Evolutionary conservation across 1,140 invertebrate genomes (phyloP).

Genomic region (Ephestia elutella): DNA sequence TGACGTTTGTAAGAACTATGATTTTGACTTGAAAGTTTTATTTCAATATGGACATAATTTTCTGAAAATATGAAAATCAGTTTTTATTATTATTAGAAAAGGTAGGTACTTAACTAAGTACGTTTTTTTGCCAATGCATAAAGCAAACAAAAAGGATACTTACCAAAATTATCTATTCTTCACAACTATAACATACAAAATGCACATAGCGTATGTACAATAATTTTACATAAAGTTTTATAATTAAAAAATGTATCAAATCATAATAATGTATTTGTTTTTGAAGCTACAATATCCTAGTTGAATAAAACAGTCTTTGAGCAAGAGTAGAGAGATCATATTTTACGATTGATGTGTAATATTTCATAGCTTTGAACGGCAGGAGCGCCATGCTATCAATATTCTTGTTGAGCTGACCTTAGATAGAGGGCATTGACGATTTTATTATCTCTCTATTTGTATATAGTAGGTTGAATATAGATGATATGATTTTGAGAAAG

Average conservation of each 20-base stretch:
- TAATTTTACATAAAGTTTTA: too few species aligned
- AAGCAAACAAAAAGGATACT: too few species aligned
- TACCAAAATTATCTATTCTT: too few species aligned
- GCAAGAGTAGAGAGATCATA: neutral
- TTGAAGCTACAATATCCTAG: neutral
- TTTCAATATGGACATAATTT: too few species aligned
- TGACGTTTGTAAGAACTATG: too few species aligned
- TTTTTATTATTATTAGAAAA: too few species aligned
- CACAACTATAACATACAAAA: too few species aligned
- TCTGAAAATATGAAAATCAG: too few species aligned
- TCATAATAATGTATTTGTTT: neutral
- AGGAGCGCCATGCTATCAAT: neutral
- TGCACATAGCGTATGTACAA: too few species aligned
- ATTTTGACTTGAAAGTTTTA: too few species aligned
- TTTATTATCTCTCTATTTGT: neutral
- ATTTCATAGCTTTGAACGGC: constrained; percentile 2
- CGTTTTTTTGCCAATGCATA: too few species aligned
- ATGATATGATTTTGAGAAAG: neutral
- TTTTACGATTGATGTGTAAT: neutral
- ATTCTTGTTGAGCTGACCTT: neutral
- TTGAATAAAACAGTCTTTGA: neutral
- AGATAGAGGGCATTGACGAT: constrained; percentile 3
- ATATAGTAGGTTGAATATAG: neutral
- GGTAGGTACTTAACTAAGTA: too few species aligned
- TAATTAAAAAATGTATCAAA: neutral